phyloP scores from a whole-genome alignment of 2,797 vertebrate species.

The Danionella dracula region DNA sequence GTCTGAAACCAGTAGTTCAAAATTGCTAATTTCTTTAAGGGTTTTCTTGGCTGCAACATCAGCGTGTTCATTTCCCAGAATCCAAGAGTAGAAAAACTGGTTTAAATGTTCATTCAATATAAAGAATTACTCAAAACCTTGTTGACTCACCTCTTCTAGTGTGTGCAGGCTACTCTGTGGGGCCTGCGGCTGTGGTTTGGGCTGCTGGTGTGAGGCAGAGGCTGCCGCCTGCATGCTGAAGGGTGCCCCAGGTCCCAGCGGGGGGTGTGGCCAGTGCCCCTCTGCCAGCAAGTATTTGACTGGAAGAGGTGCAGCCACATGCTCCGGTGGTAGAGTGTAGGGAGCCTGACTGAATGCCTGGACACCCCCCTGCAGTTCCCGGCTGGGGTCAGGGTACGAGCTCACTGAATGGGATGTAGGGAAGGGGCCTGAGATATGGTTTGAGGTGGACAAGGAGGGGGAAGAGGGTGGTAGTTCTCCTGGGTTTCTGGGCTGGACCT shows the following conservation, averaged over 20 bases:
- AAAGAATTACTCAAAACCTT: neutral
- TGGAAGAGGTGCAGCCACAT: constrained; percentile 77
- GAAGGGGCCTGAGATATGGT: constrained; percentile 73
- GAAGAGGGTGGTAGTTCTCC: constrained; percentile 85
- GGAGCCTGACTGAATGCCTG: constrained; percentile 56
- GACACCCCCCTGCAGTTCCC: constrained; percentile 49
- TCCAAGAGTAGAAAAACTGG: no score
- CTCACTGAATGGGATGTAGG: constrained; percentile 71
- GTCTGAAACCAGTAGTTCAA: no score
- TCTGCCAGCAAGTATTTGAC: constrained; percentile 94
- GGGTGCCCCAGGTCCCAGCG: constrained; percentile 83
- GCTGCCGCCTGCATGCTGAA: constrained; percentile 76
- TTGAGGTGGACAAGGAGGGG: constrained; percentile 78
- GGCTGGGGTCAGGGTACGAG: constrained; percentile 59
- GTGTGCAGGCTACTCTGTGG: constrained; percentile 83
- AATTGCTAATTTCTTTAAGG: no score
- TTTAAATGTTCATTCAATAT: no score
- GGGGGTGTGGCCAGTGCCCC: constrained; percentile 87
- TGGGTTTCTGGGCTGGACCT: constrained; percentile 80
- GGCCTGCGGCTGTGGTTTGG: constrained; percentile 66
- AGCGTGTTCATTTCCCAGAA: no score
- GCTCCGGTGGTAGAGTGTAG: constrained; percentile 78
- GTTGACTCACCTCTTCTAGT: constrained; percentile 86
- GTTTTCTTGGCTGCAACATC: no score
- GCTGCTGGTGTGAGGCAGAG: constrained; percentile 45